phyloP scores from a whole-genome alignment of 1,140 invertebrate genomes.

The Gerris buenoi region DNA sequence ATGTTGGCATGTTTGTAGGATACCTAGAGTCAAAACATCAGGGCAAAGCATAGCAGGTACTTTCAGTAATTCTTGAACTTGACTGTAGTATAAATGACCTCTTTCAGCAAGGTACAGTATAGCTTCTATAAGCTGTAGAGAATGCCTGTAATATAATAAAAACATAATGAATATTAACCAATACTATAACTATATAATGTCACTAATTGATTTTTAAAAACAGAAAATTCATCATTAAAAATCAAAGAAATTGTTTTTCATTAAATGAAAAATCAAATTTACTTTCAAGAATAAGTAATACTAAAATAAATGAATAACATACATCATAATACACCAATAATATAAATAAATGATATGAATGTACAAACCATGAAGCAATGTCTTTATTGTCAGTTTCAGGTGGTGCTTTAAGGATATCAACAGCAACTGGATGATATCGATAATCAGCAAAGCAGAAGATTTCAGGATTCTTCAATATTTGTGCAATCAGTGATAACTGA shows the following conservation, averaged over 20 bases:
- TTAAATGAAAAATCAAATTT: no score
- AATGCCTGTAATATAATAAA: conserved; percentile 47
- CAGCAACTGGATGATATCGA: conserved; percentile 64
- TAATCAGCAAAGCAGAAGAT: conserved; percentile 89
- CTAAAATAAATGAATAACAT: no score
- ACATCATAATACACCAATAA: no score
- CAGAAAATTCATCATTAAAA: neutral
- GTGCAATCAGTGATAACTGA: conserved; percentile 69
- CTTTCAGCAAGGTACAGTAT: conserved; percentile 73
- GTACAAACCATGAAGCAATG: conserved; percentile 75
- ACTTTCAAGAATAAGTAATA: no score
- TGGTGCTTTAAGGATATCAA: conserved; percentile 79
- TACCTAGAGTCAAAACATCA: conserved; percentile 73
- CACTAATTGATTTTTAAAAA: conserved; percentile 5
- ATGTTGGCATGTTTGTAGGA: conserved; percentile 56
- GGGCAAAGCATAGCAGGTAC: conserved; percentile 84
- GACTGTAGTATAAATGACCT: conserved; percentile 51
- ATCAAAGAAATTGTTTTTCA: neutral
- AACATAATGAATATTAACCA: no score
- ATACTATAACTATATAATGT: no score
- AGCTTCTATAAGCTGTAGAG: conserved; percentile 75
- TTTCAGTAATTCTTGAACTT: conserved; percentile 82
- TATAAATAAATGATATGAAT: no score
- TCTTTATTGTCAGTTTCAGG: conserved; percentile 88
- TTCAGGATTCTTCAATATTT: conserved; percentile 78